A percentile compares a stretch with the other conserved stretches of the same genome.
Conservation (phyloP, 1,140 invertebrate species). For the Neodiprion lecontei region DNA sequence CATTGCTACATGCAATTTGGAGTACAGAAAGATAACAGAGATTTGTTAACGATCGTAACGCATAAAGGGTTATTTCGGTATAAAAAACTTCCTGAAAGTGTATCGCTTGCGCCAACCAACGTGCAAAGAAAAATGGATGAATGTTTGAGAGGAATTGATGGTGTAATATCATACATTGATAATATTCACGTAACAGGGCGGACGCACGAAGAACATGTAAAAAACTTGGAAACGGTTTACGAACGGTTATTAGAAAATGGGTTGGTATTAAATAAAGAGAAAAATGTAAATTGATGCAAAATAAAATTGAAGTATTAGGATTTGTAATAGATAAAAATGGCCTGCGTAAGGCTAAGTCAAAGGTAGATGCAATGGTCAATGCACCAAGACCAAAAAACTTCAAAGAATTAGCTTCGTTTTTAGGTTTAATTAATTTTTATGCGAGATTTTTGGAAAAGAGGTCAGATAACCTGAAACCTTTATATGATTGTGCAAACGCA, state of each 20-base stretch:
- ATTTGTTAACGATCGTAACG: conserved; percentile 40
- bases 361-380: conserved; percentile 8
- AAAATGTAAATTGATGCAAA: not conserved
- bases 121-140: conserved; percentile 44
- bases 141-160: conserved; percentile 36
- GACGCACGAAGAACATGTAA: conserved; percentile 31
- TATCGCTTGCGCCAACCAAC: conserved; percentile 29
- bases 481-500: conserved; percentile 9
- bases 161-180: conserved; percentile 42
- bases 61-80: conserved; percentile 57
- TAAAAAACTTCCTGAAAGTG: conserved; percentile 58
- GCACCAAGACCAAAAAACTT: conserved; percentile 8
- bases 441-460: conserved; percentile 9
- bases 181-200: conserved; percentile 44
- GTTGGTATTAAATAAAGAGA: not conserved
- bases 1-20: conserved; percentile 4
- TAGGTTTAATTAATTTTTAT: conserved; percentile 10
- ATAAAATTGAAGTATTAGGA: conserved; percentile 7
- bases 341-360: not conserved
- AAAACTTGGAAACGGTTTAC: conserved; percentile 9
- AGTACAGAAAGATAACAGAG: conserved; percentile 31
- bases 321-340: conserved; percentile 10
- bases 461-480: conserved; percentile 1
- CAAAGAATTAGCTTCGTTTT: conserved; percentile 13
- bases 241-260: conserved; percentile 20